Percentiles rank a stretch among this genome's conserved stretches.
Evolutionary conservation across 2,113 vertebrate species (phyloP).

Genomic region (Hippolais icterina): DNA sequence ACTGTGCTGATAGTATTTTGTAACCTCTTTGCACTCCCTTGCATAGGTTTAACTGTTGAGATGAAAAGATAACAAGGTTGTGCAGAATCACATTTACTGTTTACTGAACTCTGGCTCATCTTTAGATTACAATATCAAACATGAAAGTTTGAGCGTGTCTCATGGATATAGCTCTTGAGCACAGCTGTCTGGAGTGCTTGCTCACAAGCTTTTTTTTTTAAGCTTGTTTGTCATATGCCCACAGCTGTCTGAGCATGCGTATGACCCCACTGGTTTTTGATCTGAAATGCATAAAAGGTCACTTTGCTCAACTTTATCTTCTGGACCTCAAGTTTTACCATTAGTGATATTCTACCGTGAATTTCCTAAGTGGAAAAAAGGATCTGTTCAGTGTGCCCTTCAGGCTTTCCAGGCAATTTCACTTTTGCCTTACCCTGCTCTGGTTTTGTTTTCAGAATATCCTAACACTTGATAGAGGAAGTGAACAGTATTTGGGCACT

Average conservation of each 20-base stretch:
- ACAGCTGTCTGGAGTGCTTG: not conserved
- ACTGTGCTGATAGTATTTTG: not conserved
- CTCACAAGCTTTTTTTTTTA: not conserved
- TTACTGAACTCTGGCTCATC: not conserved
- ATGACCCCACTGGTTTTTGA: not conserved
- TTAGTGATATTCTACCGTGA: not conserved
- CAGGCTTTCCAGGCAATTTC: not conserved
- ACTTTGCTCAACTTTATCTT: not conserved
- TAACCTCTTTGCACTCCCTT: not conserved
- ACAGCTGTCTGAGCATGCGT: not conserved
- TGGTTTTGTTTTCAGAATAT: not conserved
- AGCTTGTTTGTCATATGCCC: not conserved
- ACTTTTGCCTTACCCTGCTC: not conserved
- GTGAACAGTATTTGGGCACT: not conserved
- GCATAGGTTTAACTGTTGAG: not conserved
- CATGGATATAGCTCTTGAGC: not conserved
- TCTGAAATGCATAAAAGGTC: not conserved
- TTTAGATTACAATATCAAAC: not conserved
- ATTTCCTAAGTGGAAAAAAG: not conserved
- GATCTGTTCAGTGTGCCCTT: not conserved
- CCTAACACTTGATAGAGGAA: not conserved
- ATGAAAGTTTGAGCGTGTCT: not conserved
- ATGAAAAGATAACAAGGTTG: conserved; percentile 27
- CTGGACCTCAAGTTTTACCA: not conserved
- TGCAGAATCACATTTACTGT: not conserved